Evolutionary conservation across 1,140 invertebrate genomes (phyloP).

Genomic region (Apocrypta bakeri): DNA sequence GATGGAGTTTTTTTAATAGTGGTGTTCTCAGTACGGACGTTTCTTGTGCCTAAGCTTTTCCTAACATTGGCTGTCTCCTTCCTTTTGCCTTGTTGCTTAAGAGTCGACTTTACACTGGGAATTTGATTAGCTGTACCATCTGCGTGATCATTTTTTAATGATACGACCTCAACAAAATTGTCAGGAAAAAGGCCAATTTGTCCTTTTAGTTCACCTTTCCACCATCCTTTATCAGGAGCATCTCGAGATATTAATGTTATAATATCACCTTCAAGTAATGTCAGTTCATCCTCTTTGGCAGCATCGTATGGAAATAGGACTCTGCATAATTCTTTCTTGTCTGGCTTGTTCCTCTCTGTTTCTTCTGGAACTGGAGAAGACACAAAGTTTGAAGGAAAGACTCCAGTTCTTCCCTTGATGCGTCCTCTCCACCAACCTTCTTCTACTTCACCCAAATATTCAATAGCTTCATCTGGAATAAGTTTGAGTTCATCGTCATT

Average conservation of each 20-base stretch:
- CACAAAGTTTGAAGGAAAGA: conserved; percentile 97
- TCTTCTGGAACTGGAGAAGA: conserved; percentile 62
- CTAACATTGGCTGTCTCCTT: conserved; percentile 65
- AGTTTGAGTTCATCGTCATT: conserved; percentile 94
- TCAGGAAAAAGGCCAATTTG: conserved; percentile 96
- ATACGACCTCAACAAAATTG: conserved; percentile 91
- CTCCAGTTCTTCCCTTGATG: conserved; percentile 84
- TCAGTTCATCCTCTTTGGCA: conserved; percentile 95
- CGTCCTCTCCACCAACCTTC: conserved; percentile 93
- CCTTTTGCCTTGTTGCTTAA: conserved; percentile 61
- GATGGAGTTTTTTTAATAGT: conserved; percentile 54
- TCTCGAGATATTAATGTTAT: conserved; percentile 91
- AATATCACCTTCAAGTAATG: conserved; percentile 91
- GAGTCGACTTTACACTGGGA: conserved; percentile 44
- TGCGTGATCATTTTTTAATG: conserved; percentile 57
- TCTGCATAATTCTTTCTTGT: conserved; percentile 82
- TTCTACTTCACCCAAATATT: conserved; percentile 91
- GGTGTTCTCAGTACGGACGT: conserved; percentile 20
- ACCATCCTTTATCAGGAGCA: conserved; percentile 96
- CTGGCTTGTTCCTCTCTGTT: conserved; percentile 56
- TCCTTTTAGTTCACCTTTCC: conserved; percentile 94
- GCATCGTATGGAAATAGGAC: conserved; percentile 94
- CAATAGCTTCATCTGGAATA: conserved; percentile 89
- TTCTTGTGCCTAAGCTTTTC: conserved; percentile 64
- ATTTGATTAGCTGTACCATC: conserved; percentile 59